A percentile compares a stretch with the other conserved stretches of the same genome.
These are phyloP conservation scores for Cyprinodon tularosa DNA, from an alignment of 2,113 vertebrate species.

Conservation along the genomic window DNA sequence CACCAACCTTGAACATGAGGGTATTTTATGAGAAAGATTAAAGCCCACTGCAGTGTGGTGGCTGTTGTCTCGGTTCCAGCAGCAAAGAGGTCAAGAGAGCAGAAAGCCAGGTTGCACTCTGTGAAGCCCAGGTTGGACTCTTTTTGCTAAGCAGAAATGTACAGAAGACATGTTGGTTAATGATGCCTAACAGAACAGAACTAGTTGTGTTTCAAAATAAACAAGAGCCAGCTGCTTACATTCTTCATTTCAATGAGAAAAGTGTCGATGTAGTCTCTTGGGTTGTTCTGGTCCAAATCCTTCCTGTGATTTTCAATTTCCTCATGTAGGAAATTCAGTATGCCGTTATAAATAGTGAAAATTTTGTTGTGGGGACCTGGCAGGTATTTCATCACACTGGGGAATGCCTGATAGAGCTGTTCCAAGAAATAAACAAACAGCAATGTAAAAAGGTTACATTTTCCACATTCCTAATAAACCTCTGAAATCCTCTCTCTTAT, in stretches of 20 bases:
- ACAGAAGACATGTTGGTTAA: not conserved
- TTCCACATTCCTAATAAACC: not conserved
- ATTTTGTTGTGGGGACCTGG: slow-evolving; percentile 82
- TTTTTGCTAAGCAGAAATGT: slow-evolving; percentile 31
- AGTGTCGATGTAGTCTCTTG: slow-evolving; percentile 82
- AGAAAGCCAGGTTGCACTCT: slow-evolving; percentile 80
- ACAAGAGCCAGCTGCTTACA: slow-evolving; percentile 51
- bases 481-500: not conserved
- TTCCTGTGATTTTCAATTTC: slow-evolving; percentile 76
- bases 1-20: slow-evolving; percentile 84
- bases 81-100: slow-evolving; percentile 84
- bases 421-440: not conserved
- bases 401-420: slow-evolving; percentile 79
- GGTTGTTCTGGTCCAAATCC: slow-evolving; percentile 73
- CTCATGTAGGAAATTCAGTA: slow-evolving; percentile 62
- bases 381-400: slow-evolving; percentile 75
- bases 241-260: slow-evolving; percentile 83
- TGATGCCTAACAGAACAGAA: not conserved
- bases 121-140: slow-evolving; percentile 63
- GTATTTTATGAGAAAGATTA: slow-evolving; percentile 84
- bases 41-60: slow-evolving; percentile 85
- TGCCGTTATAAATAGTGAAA: slow-evolving; percentile 18
- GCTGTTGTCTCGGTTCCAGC: slow-evolving; percentile 89
- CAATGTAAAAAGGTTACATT: not conserved
- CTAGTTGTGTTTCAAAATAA: not conserved